Percentiles rank a stretch among this genome's conserved stretches.
Evolutionary conservation across 2,113 vertebrate genomes (phyloP).

Genomic region (Syngnathoides biaculeatus): DNA sequence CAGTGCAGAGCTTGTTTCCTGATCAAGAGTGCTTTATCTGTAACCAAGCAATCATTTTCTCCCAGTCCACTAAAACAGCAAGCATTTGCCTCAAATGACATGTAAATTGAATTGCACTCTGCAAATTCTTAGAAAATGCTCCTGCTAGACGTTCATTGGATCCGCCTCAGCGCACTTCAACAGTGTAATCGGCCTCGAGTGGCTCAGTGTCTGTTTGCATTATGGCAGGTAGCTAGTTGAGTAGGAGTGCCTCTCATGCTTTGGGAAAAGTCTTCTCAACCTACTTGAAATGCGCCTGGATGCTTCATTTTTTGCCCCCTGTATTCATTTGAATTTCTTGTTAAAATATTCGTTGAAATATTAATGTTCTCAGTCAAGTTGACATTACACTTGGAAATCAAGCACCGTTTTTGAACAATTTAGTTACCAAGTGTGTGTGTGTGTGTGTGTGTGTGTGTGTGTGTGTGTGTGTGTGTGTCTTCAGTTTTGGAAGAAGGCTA

Average conservation of each 20-base stretch:
- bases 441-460: too few species aligned
- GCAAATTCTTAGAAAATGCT: slow-evolving; percentile 20
- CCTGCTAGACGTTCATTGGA: slow-evolving; percentile 2
- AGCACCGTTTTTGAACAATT: background rate
- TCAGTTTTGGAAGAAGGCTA: too few species aligned
- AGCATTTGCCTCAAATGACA: slow-evolving; percentile 12
- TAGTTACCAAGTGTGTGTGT: background rate
- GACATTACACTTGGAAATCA: background rate
- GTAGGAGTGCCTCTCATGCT: slow-evolving; percentile 18
- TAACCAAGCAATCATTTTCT: slow-evolving; percentile 14
- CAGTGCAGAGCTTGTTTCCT: background rate
- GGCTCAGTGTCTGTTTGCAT: slow-evolving; percentile 31
- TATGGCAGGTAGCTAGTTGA: slow-evolving; percentile 7
- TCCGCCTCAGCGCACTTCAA: slow-evolving; percentile 24
- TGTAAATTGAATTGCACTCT: slow-evolving; percentile 18
- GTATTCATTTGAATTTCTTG: background rate
- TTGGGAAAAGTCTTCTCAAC: background rate
- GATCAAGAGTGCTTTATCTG: slow-evolving; percentile 16
- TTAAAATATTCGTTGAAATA: background rate
- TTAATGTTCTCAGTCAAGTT: background rate
- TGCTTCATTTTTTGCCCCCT: background rate
- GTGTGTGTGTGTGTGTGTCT: too few species aligned
- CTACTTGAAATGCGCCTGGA: background rate
- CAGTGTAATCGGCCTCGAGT: slow-evolving; percentile 23
- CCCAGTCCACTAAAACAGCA: slow-evolving; percentile 13